Conservation (phyloP, 2,797 vertebrate species). For the Clangula hyemalis region DNA sequence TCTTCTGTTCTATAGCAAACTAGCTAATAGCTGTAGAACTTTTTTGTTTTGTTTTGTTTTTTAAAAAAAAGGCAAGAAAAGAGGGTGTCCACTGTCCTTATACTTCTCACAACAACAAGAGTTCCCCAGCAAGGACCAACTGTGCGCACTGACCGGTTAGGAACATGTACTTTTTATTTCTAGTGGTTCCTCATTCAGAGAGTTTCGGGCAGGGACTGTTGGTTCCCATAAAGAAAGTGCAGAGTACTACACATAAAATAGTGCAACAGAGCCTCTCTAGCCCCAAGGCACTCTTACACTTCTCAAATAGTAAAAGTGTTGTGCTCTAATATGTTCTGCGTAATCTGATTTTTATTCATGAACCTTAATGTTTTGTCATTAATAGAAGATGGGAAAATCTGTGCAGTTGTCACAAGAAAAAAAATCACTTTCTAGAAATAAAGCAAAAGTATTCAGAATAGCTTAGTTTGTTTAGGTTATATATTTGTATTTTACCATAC, state of each 20-base stretch:
- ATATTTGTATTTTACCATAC: neutral
- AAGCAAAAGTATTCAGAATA: neutral
- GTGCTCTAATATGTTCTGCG: neutral
- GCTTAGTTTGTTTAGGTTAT: neutral
- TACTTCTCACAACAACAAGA: neutral
- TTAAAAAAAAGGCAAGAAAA: neutral
- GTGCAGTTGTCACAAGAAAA: neutral
- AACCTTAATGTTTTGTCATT: neutral
- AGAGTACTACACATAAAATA: neutral
- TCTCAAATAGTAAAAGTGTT: neutral
- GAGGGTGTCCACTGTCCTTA: neutral
- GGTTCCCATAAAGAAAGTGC: neutral
- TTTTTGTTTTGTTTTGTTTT: too few species aligned
- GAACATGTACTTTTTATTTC: neutral
- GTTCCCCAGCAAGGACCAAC: neutral
- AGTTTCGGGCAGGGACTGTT: neutral
- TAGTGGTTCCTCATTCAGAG: neutral
- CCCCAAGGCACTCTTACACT: neutral
- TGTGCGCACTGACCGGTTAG: rapidly evolving
- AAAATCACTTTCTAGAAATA: neutral
- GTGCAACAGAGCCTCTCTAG: neutral
- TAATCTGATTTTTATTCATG: neutral
- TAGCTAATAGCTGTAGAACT: neutral
- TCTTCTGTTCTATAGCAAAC: neutral
- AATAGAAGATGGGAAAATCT: neutral